Conservation (phyloP, 2,888 invertebrate genomes). For the Mythimna albipuncta region DNA sequence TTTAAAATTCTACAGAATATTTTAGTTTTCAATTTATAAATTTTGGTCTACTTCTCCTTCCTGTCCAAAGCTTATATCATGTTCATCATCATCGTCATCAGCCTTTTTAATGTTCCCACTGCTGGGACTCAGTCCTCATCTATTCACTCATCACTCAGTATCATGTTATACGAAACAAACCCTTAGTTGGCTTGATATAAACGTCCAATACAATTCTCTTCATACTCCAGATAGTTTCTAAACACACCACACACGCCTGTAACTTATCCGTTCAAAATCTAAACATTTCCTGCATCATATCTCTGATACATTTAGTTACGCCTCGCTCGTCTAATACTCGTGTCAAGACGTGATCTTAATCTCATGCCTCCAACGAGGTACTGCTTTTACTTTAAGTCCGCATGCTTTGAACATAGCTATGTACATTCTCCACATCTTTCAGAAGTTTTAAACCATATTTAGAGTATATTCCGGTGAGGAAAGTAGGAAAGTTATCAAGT, state of each 20-base stretch:
- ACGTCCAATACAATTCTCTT: background rate
- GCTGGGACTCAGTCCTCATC: too few species aligned
- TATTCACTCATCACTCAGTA: too few species aligned
- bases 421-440: slow-evolving; percentile 27
- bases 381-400: slow-evolving; percentile 50
- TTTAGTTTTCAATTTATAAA: too few species aligned
- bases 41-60: too few species aligned
- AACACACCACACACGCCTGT: background rate
- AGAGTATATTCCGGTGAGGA: slow-evolving; percentile 12
- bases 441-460: slow-evolving; percentile 25
- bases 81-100: background rate
- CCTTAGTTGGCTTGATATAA: too few species aligned
- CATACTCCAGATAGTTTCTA: background rate
- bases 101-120: too few species aligned
- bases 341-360: slow-evolving; percentile 66
- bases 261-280: slow-evolving; percentile 35
- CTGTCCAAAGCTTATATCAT: too few species aligned
- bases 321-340: slow-evolving; percentile 57
- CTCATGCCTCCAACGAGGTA: slow-evolving; percentile 46
- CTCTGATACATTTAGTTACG: slow-evolving; percentile 65
- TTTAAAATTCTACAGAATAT: too few species aligned
- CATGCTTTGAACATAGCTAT: slow-evolving; percentile 26
- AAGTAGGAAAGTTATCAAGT: slow-evolving; percentile 29
- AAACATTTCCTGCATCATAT: slow-evolving; percentile 49
- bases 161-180: background rate